Evolutionary conservation across 2,797 vertebrate species (phyloP).

Genomic region (Oreochromis mossambicus): DNA sequence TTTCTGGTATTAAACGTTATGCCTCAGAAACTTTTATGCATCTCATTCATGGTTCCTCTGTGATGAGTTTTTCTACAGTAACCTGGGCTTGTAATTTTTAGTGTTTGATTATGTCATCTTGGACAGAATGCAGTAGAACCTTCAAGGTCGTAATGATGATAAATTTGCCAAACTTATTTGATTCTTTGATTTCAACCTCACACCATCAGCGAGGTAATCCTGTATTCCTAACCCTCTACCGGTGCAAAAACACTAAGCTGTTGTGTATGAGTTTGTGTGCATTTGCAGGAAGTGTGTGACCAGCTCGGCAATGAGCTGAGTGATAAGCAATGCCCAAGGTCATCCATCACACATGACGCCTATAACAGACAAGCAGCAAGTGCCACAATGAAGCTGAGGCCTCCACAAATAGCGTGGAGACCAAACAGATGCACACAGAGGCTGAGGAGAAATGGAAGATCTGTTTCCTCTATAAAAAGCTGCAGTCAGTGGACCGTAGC

Average conservation of each 20-base stretch:
- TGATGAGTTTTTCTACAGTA: not conserved
- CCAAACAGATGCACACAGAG: not conserved
- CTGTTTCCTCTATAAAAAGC: not conserved
- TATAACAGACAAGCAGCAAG: not conserved
- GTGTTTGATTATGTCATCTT: not conserved
- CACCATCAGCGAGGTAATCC: not conserved
- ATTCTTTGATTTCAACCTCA: not conserved
- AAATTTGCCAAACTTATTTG: not conserved
- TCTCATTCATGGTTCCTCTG: not conserved
- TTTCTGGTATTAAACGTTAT: not conserved
- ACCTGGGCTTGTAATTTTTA: not conserved
- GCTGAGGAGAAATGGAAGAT: not conserved
- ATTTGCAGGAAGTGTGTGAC: not conserved
- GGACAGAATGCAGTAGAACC: not conserved
- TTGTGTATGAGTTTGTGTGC: not conserved
- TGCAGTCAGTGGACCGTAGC: not conserved
- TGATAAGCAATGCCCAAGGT: constrained; percentile 4
- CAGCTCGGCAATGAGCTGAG: not conserved
- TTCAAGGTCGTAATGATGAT: not conserved
- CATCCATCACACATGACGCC: constrained; percentile 1
- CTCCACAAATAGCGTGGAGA: not conserved
- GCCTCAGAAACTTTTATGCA: not conserved
- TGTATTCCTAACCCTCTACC: not conserved
- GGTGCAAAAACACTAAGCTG: not conserved
- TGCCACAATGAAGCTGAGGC: not conserved